Evolutionary conservation across 2,113 vertebrate species (phyloP).

Genomic region (Psettodes erumei): DNA sequence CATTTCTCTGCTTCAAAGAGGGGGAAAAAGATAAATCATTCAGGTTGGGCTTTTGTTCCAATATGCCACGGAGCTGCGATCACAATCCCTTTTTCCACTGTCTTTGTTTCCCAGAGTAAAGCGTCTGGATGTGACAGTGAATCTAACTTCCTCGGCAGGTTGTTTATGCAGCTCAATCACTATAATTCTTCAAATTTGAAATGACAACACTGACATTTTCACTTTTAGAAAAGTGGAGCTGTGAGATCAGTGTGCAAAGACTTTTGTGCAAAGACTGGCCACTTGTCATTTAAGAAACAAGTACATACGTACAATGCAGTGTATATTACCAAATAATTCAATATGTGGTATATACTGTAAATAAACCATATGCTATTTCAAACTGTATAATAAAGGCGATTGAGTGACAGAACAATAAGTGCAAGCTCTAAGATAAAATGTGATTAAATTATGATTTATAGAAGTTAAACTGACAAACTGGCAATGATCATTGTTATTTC

Average conservation of each 20-base stretch:
- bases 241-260: conserved; percentile 75
- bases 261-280: conserved; percentile 66
- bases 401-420: conserved; percentile 36
- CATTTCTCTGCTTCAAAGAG: conserved; percentile 73
- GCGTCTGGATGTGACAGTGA: conserved; percentile 83
- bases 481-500: conserved; percentile 72
- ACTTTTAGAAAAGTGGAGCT: conserved; percentile 78
- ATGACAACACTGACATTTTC: conserved; percentile 79
- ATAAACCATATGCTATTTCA: conserved; percentile 17
- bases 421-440: conserved; percentile 43
- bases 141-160: conserved; percentile 81
- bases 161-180: conserved; percentile 86
- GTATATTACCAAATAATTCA: conserved; percentile 4
- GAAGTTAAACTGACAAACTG: conserved; percentile 69
- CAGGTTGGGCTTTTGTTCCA: conserved; percentile 80
- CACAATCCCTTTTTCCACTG: conserved; percentile 83
- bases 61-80: conserved; percentile 79
- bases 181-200: conserved; percentile 83
- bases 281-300: conserved; percentile 69
- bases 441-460: conserved; percentile 71
- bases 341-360: background rate
- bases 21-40: conserved; percentile 79
- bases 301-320: background rate
- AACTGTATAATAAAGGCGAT: conserved; percentile 22
- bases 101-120: conserved; percentile 80